phyloP scores from a whole-genome alignment of 2,113 vertebrate species.

The Rhagologus leucostigma region DNA sequence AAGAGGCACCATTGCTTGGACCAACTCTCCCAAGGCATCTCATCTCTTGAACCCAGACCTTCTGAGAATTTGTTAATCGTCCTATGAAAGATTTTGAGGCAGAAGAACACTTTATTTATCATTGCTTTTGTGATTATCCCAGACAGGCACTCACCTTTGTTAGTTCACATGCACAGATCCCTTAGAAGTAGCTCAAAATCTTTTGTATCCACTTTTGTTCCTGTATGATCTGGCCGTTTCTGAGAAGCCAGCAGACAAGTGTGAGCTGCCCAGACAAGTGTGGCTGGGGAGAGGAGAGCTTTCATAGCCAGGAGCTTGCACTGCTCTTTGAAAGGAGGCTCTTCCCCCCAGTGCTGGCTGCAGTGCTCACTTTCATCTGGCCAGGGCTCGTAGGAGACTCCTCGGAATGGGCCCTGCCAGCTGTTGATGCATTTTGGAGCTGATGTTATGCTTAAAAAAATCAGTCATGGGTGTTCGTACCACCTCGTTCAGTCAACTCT shows the following conservation, averaged over 20 bases:
- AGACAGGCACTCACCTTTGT: background rate
- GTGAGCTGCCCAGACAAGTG: background rate
- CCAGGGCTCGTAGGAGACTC: background rate
- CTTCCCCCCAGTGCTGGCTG: background rate
- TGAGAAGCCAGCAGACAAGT: background rate
- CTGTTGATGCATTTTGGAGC: background rate
- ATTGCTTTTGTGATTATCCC: background rate
- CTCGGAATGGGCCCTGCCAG: background rate
- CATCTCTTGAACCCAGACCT: background rate
- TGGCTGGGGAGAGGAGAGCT: background rate
- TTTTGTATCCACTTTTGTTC: background rate
- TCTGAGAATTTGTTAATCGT: background rate
- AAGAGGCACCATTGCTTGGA: background rate
- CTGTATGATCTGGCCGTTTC: background rate
- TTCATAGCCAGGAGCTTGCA: background rate
- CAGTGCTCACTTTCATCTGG: background rate
- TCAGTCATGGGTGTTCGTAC: background rate
- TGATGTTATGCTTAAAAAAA: background rate
- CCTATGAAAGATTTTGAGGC: background rate
- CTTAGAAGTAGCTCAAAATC: background rate
- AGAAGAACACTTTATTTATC: background rate
- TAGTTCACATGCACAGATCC: background rate
- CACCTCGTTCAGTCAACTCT: background rate
- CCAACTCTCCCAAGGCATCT: background rate
- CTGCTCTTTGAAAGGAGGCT: background rate